Conservation (phyloP, 1,140 invertebrate species). For the Trypoxylus dichotomus region DNA sequence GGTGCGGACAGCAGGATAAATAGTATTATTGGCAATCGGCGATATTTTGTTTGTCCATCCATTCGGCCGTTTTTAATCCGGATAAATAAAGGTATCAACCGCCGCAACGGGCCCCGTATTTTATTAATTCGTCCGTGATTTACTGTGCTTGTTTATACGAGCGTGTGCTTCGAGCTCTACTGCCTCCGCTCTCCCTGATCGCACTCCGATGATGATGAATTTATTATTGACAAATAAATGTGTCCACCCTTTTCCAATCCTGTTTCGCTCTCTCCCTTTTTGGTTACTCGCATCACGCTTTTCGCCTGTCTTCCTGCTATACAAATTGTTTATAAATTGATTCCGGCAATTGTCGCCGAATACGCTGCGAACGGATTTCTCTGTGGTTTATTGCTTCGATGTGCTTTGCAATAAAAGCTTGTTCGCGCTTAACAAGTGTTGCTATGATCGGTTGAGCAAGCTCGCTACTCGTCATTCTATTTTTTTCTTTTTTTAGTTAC, state of each 20-base stretch:
- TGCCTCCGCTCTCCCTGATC: neutral
- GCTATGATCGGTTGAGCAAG: neutral
- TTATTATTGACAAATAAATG: constrained; percentile 29
- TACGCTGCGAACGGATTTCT: constrained; percentile 11
- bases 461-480: neutral
- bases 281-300: neutral
- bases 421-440: neutral
- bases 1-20: constrained; percentile 49
- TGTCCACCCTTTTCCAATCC: constrained; percentile 4
- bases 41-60: constrained; percentile 52
- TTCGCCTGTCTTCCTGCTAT: constrained; percentile 14
- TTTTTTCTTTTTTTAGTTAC: neutral
- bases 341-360: constrained; percentile 26
- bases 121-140: constrained; percentile 37
- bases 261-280: neutral
- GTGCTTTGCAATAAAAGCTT: constrained; percentile 4
- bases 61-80: constrained; percentile 50
- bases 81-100: constrained; percentile 47
- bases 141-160: constrained; percentile 20
- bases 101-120: constrained; percentile 35
- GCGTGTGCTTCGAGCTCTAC: constrained; percentile 5
- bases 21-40: constrained; percentile 52
- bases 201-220: constrained; percentile 8
- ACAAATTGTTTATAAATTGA: constrained; percentile 32
- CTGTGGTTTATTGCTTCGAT: neutral